Base-by-base conservation (phyloP, 2,797 vertebrate species). In the Pseudochromis fuscus region DNA sequence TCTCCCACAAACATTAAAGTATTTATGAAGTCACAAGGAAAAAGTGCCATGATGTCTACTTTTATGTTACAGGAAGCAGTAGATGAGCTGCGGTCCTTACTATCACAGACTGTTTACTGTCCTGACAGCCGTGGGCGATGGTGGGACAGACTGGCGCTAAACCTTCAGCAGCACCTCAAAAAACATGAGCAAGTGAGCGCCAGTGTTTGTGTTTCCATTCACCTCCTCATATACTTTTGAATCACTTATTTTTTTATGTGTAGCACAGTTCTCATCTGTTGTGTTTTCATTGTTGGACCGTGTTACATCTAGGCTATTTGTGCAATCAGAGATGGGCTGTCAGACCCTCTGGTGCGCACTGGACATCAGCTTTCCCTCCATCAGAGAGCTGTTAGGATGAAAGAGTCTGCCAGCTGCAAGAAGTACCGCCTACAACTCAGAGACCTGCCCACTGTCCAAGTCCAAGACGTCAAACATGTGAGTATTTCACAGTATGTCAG, bases 91-190 rank as follows among this genome's bases (percentile, higher is more conserved):
- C 91, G 82, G 74, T 85, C 71, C 6, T 95, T 99, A 38, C 87
- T 99, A 69, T 88, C 88, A 31, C 97, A 99, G 88, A 84, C 88
- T 0, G 42, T 93, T 63, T 98, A 96, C 49, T 99, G 98, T 90
- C 90, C 89, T 1, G 95, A 96, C 93, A 97, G 96, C 87, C 94
- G 97, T 77, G 97, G 98, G 45, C 94, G 95, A 9, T 99, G 98
- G 98, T 99, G 97, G 97, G 97, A 99, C 77, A 93, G 97, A 15
- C 92, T 99, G 42, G 96, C 96, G 0, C 94, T 99, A 11, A 98
- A 99, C 86, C 90, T 99, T 24, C 97, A 98, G 46, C 96, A 98
- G 85, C 96, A 99, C 85, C 87, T 99, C 58, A 98, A 96, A 83
- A 93, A 90, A 68, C 91, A 89, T 0, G 92, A 96, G 66, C 93